Base-by-base conservation (phyloP, 2,797 vertebrate genomes). In the Liparis tanakae region DNA sequence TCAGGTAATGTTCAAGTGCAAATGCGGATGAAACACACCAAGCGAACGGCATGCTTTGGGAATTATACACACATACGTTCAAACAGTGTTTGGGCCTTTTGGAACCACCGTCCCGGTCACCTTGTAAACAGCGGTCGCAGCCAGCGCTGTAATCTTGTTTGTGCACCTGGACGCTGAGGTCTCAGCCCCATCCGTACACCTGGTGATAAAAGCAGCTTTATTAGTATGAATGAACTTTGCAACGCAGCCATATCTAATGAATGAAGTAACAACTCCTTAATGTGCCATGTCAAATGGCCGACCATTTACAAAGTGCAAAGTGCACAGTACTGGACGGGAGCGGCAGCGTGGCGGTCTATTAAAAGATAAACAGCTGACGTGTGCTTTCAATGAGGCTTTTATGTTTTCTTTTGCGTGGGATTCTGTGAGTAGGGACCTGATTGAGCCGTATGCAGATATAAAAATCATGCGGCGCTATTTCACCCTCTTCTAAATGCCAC, bases 401-500 rank as follows among this genome's bases (percentile, higher is more conserved):
- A 82, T 87, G 81, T 85, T 80, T 79, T 78, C 43, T 67, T 76
- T 66, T 68, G 61, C 57, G 62, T 86, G 69, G 80, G 82, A 74
- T 62, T 84, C 65, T 67, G 74, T 77, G 67, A 70, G 66, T 59
- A 71, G 57, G 72, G 70, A 73, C 62, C 70, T 82, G 73, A 80
- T 80, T 76, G 78, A 80, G 89, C 79, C 79, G 82, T 79, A 80
- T 81, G 83, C 76, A 87, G 84, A 85, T 85, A 87, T 84, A 74
- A 87, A 88, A 90, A 91, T 87, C 77, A 80, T 64, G 80, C 67
- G 81, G 73, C 30, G 73, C 82, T 80, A 80, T 85, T 86, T 88
- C 83, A 85, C 68, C 83, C 72, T 81, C 72, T 57, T 85, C 73
- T 79, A 89, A 91, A 88, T 89, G 87, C 78, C 88, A 87, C 78